Conservation (phyloP, 2,113 vertebrate genomes). For the Myrmecophaga tridactyla region DNA sequence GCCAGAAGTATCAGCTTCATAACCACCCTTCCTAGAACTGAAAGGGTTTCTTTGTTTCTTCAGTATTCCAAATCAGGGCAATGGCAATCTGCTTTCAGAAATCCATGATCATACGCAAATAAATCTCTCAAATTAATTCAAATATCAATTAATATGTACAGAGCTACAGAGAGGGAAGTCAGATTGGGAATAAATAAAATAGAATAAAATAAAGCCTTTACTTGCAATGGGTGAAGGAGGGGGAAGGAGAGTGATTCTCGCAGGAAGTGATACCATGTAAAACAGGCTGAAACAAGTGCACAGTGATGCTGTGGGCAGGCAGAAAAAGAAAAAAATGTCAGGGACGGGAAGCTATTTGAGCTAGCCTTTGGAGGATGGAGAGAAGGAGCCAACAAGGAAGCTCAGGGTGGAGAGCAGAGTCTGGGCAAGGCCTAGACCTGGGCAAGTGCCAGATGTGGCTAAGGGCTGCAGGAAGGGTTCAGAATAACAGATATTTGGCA, state of each 20-base stretch:
- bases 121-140: conserved; percentile 56
- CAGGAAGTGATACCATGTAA: background rate
- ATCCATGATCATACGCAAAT: conserved; percentile 45
- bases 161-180: background rate
- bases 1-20: conserved; percentile 62
- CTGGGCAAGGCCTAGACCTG: background rate
- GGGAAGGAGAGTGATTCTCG: background rate
- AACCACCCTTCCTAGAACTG: conserved; percentile 3
- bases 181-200: background rate
- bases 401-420: background rate
- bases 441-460: background rate
- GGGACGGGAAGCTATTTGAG: background rate
- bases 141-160: conserved; percentile 27
- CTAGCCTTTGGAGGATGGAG: background rate
- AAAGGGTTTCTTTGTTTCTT: conserved; percentile 69
- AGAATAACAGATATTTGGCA: conserved; percentile 10
- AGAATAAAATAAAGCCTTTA: conserved; percentile 18
- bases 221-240: background rate
- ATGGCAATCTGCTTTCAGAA: conserved; percentile 45
- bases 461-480: background rate
- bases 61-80: conserved; percentile 49
- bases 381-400: background rate
- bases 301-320: background rate
- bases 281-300: background rate
- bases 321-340: background rate